Evolutionary conservation across 2,113 vertebrate genomes (phyloP).

Genomic region (Ictalurus furcatus): DNA sequence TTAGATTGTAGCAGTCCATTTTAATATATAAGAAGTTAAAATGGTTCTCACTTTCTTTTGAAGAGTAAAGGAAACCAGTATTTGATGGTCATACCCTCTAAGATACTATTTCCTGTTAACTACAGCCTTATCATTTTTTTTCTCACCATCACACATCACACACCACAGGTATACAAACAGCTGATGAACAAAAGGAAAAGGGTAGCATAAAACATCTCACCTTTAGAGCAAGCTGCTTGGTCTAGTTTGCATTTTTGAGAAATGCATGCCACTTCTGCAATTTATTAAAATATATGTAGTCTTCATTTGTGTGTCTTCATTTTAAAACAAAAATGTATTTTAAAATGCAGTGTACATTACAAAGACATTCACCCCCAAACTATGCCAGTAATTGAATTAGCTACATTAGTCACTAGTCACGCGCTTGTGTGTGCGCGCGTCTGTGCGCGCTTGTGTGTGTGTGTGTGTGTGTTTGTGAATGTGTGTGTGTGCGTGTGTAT

Average conservation of each 20-base stretch:
- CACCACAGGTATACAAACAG: slow-evolving; percentile 19
- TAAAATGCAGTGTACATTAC: background rate
- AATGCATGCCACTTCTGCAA: background rate
- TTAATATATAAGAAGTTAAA: background rate
- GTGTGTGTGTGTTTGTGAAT: background rate
- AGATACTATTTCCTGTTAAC: slow-evolving; percentile 25
- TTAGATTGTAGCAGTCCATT: background rate
- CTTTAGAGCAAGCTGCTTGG: background rate
- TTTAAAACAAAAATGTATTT: background rate
- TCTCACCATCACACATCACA: slow-evolving; percentile 14
- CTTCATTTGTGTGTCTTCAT: background rate
- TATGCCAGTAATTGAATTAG: background rate
- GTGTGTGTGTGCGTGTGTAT: background rate
- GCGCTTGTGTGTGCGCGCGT: background rate
- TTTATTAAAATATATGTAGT: background rate
- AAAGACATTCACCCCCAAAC: background rate
- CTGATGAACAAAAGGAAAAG: slow-evolving; percentile 4
- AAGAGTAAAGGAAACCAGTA: background rate
- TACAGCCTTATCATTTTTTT: background rate
- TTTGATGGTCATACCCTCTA: background rate
- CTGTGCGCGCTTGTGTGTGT: too few species aligned
- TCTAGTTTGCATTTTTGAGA: slow-evolving; percentile 11
- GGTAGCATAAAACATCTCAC: slow-evolving; percentile 10
- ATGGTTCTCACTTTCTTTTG: background rate
- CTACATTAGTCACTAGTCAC: background rate